phyloP scores from a whole-genome alignment of 2,113 vertebrate species.

The Elaphurus davidianus region DNA sequence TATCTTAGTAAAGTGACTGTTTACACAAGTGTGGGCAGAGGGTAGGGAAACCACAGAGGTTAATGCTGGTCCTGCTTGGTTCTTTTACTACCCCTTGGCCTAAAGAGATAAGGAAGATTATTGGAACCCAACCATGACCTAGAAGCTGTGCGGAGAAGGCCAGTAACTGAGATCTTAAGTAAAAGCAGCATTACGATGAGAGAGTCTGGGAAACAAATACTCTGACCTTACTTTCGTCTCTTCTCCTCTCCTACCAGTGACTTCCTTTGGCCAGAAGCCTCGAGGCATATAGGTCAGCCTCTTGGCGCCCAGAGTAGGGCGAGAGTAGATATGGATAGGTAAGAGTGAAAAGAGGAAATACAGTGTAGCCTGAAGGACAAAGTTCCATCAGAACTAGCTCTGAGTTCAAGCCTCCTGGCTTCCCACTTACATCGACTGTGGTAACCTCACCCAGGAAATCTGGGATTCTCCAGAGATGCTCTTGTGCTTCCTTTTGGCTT shows the following conservation, averaged over 20 bases:
- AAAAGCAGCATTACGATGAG: background rate
- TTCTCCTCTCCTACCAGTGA: background rate
- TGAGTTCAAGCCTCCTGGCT: background rate
- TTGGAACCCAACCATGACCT: background rate
- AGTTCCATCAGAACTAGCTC: background rate
- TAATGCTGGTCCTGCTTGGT: background rate
- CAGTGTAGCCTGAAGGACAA: background rate
- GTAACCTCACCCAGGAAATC: background rate
- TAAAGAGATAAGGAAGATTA: background rate
- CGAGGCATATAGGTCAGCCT: background rate
- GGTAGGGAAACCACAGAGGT: background rate
- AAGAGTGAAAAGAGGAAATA: background rate
- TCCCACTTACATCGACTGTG: background rate
- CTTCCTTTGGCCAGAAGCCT: background rate
- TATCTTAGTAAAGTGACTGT: constrained; percentile 47
- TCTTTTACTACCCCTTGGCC: background rate
- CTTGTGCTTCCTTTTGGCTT: background rate
- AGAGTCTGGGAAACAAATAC: background rate
- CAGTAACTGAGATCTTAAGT: background rate
- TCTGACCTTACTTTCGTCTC: background rate
- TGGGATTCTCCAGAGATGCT: background rate
- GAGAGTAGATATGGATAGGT: background rate
- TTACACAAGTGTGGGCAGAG: constrained; percentile 29
- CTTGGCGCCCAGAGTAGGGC: background rate
- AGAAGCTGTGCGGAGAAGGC: background rate